Base-by-base conservation (phyloP, 1,140 invertebrate genomes). In the Sesamia nonagrioides region DNA sequence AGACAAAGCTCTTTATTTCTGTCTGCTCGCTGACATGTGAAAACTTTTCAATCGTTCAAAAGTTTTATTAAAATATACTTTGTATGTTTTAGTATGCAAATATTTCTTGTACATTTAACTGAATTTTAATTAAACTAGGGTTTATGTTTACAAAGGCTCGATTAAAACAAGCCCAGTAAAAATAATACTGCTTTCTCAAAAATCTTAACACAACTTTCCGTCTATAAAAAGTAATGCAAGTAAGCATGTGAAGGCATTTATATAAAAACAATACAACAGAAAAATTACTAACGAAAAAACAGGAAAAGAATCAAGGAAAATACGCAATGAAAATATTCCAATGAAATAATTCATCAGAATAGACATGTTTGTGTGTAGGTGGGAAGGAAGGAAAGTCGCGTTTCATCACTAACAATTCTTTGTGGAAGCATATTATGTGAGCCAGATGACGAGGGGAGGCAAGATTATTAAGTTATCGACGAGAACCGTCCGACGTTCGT, bases 401-500 rank as follows among this genome's bases (percentile, higher is more conserved):
- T 84, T 78, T 81, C 79, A 84, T 84, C 79, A 80, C 17, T 42
- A 81, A 78, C 80, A 76, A 83, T 85, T 85, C 77, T 71, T 78
- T 45, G 50, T 69, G 42, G 58, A 42, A 82, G 66, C 84, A 84
- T 84, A 83, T 84, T 87, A n/a, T n/a, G 86, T 86, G 79, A 13
- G 63, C 81, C 54, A 83, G 83, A 89, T 89, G 87, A 88, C 82
- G 90, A 90, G 88, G 89, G 90, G 88, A 88, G 84, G 82, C 54
- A 86, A 88, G 88, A 93, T 91, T 88, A 92, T 91, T 92, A 92
- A 90, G 85, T 91, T 91, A 89, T 92, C 86, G 86, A 81, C 82
- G 83, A 79, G 84, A 84, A 86, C 86, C 84, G 82, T 75, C 82
- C 83, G 66, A 69, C 61, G 21, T 79, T 73, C 52, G 79, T 88